A percentile compares a stretch with the other conserved stretches of the same genome.
Conservation (phyloP, 2,113 vertebrate genomes). For the Cacatua alba region DNA sequence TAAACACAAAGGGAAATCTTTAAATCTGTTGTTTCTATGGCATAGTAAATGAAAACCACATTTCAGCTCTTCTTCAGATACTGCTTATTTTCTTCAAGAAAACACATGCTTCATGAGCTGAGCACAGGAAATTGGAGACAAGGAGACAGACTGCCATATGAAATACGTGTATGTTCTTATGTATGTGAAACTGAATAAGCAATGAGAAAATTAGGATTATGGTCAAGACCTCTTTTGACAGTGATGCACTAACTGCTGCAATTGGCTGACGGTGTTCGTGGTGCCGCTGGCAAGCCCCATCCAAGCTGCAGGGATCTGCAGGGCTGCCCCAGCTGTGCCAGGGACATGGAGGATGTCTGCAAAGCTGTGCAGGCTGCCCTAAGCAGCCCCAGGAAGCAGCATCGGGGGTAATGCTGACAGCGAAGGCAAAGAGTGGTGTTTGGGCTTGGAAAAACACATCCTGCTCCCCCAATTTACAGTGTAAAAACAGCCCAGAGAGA, state of each 20-base stretch:
- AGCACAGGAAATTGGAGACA: not conserved
- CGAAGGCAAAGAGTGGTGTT: not conserved
- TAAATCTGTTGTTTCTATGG: not conserved
- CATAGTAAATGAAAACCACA: not conserved
- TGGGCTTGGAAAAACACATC: not conserved
- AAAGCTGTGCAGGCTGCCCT: not conserved
- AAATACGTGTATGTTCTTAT: not conserved
- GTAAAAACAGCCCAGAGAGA: not conserved
- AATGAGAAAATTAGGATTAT: fast-evolving
- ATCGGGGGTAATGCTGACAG: fast-evolving
- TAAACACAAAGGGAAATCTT: not conserved
- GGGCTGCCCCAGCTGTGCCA: not conserved
- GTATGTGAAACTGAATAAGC: not conserved
- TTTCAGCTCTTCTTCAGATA: not conserved
- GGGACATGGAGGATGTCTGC: not conserved
- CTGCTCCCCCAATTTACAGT: fast-evolving
- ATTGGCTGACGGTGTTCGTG: fast-evolving
- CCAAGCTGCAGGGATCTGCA: too few relatives aligned
- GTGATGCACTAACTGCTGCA: not conserved
- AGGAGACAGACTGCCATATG: not conserved
- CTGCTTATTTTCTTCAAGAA: not conserved
- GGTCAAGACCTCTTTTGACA: not conserved
- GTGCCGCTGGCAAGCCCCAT: not conserved
- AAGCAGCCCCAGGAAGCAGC: not conserved
- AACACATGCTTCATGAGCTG: not conserved